phyloP scores from a whole-genome alignment of 2,113 vertebrate genomes.

The Australoheros scitulus region DNA sequence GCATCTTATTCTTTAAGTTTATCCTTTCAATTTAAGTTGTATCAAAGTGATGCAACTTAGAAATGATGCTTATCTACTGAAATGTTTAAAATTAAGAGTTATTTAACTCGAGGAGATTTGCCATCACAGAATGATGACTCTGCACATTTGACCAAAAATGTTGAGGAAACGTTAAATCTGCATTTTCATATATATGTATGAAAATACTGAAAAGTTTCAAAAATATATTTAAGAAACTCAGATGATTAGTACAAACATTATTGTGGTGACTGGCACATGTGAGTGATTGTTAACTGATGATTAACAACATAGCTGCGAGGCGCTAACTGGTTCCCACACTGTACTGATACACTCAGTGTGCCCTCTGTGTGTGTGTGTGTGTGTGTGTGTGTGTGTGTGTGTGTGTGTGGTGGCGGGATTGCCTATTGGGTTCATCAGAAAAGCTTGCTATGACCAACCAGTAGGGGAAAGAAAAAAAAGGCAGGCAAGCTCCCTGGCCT shows the following conservation, averaged over 20 bases:
- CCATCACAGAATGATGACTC: no score
- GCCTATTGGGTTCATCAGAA: constrained; percentile 13
- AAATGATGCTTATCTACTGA: no score
- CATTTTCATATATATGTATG: no score
- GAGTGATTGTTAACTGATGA: background rate
- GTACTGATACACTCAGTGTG: background rate
- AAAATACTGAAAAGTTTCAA: no score
- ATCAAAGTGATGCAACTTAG: no score
- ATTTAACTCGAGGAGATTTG: no score
- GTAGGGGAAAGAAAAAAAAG: background rate
- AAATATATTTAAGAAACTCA: background rate
- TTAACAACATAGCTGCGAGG: constrained; percentile 9
- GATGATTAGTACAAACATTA: background rate
- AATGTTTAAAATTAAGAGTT: no score
- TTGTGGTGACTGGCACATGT: background rate
- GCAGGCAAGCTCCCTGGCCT: constrained; percentile 22
- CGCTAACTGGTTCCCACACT: background rate
- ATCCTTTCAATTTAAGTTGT: no score
- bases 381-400: background rate
- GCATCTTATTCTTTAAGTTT: no score
- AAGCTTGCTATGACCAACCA: constrained; percentile 9
- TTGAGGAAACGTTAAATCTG: no score
- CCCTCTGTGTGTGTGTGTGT: no score
- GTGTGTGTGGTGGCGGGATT: background rate
- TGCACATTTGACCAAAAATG: no score